Conservation (phyloP, 2,888 invertebrate genomes). For the Drosophila demipolita region DNA sequence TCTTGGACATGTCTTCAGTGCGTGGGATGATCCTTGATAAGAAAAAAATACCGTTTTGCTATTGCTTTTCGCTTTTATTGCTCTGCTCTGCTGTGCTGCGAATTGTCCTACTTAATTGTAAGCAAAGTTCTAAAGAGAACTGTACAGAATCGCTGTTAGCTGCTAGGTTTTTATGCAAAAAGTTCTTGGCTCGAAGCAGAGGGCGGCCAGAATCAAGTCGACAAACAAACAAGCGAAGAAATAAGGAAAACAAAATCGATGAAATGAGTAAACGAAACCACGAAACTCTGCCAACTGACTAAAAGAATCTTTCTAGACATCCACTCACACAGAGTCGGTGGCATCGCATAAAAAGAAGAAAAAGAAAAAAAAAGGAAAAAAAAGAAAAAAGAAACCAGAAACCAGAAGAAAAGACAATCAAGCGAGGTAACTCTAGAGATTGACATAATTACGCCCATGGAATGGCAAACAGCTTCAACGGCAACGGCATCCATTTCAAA, state of each 20-base stretch:
- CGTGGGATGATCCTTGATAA: constrained; percentile 12
- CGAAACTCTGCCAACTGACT: constrained; percentile 25
- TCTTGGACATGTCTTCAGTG: constrained; percentile 52
- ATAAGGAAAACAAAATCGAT: constrained; percentile 23
- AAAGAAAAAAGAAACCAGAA: neutral
- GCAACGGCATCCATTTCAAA: constrained; percentile 47
- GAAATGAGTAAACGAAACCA: constrained; percentile 21
- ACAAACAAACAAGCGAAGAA: constrained; percentile 19
- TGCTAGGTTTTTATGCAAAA: constrained; percentile 82
- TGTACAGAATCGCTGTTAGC: constrained; percentile 70
- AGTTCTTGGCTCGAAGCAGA: constrained; percentile 40
- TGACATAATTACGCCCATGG: constrained; percentile 71
- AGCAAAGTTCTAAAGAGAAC: constrained; percentile 76
- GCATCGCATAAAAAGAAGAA: constrained; percentile 7
- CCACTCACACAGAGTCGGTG: constrained; percentile 20
- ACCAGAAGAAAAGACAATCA: constrained; percentile 18
- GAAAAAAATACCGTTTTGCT: constrained; percentile 3
- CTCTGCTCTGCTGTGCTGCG: constrained; percentile 9
- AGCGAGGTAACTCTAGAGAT: constrained; percentile 37
- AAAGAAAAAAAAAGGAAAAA: neutral
- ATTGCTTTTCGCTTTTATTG: neutral
- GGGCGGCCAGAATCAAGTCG: constrained; percentile 15
- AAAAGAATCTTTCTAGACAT: constrained; percentile 44
- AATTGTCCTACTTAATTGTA: constrained; percentile 77
- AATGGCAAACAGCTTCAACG: constrained; percentile 18